Base-by-base conservation (phyloP, 1,140 invertebrate genomes). In the Cotesia glomerata region DNA sequence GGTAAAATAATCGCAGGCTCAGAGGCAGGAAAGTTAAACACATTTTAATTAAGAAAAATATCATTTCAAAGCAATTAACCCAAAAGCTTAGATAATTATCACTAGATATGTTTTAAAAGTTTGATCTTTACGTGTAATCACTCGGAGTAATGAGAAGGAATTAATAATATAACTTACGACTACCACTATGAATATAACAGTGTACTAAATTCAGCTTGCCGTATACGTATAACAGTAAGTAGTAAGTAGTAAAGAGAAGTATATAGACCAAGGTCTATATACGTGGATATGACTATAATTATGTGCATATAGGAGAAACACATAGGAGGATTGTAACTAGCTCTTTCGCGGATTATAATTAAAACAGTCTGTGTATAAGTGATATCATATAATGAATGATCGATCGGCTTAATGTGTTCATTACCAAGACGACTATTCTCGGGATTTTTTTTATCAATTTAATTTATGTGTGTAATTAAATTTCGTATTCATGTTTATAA, bases 91-190 rank as follows among this genome's bases (percentile, higher is more conserved):
- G 36, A 64, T 64, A 35, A 36, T 35, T 35, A 34, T 64, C 59
- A 13, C 18, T 32, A 7, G 5, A 61, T 61, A 61, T 45, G 11
- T 11, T 45, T 45, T 9, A 36, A 64, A 61, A 32, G 9, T 26
- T 61, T 26, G 58, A 32, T 26, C 14, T 61, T 9, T 11, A 61
- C 8, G 34, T n/a, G 26, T 14, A 64, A 64, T 64, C 35, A 45
- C 34, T 64, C 14, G 34, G 62, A 64, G 62, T 64, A 64, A 64
- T 64, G 62, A 64, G 36, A 35, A 39, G 62, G n/a, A 64, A 64
- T 64, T 64, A 64, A 64, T 64, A 14, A 14, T 64, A 7, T 45
- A 45, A 64, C 4, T 64, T 39, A 26, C 26, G 26, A 26, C 26
- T 26, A 26, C 26, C 2, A 2, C 26, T 26, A 26, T 26, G 26